Evolutionary conservation across 2,888 invertebrate species (phyloP).

Genomic region (Drosophila subsilvestris): DNA sequence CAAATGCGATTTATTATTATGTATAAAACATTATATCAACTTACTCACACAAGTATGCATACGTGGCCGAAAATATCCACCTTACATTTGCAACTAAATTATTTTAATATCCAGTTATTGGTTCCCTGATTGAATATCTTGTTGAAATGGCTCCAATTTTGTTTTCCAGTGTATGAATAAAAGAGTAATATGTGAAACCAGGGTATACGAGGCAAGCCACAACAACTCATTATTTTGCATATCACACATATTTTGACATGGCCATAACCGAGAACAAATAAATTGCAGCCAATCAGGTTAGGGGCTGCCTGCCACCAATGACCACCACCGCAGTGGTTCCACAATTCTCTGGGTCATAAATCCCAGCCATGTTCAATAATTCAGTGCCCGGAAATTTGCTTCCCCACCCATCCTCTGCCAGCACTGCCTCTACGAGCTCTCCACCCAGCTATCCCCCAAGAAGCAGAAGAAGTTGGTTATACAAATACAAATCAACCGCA

Average conservation of each 20-base stretch:
- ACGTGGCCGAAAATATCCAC: too few relatives aligned
- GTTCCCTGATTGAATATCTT: not conserved
- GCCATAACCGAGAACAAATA: constrained; percentile 73
- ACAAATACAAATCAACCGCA: constrained; percentile 42
- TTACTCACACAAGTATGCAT: too few relatives aligned
- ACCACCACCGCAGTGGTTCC: constrained; percentile 32
- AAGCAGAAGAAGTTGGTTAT: constrained; percentile 31
- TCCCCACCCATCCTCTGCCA: constrained; percentile 28
- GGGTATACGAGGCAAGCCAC: constrained; percentile 48
- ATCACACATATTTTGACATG: constrained; percentile 76
- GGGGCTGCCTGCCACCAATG: constrained; percentile 49
- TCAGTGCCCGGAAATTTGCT: constrained; percentile 74
- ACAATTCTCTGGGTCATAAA: constrained; percentile 73
- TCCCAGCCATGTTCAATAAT: constrained; percentile 78
- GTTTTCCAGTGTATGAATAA: not conserved
- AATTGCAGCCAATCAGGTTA: constrained; percentile 71
- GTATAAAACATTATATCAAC: not conserved
- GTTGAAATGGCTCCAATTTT: not conserved
- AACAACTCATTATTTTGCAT: constrained; percentile 75
- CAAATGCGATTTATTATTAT: not conserved
- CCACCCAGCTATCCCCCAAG: constrained; percentile 9
- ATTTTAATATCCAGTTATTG: not conserved
- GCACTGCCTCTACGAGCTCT: not conserved
- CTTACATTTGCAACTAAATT: too few relatives aligned
- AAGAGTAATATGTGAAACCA: constrained; percentile 4